These are phyloP conservation scores for Synodontis membranacea DNA, from an alignment of 2,113 vertebrate genomes.

Conservation along the genomic window DNA sequence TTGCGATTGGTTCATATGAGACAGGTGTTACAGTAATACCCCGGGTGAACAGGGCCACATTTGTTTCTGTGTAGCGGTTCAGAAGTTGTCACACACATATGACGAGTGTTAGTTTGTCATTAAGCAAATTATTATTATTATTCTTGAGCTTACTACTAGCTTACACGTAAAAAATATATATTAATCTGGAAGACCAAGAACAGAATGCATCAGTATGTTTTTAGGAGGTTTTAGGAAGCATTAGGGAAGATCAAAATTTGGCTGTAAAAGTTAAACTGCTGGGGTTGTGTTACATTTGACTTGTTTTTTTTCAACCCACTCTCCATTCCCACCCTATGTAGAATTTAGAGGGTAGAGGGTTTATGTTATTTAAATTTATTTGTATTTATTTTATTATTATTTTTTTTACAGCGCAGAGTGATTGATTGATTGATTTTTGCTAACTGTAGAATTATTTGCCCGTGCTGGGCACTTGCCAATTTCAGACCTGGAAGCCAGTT, in stretches of 20 bases:
- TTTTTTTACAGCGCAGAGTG: not conserved
- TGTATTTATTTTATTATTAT: not conserved
- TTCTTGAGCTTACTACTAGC: not conserved
- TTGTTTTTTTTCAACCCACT: not conserved
- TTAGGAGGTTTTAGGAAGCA: not conserved
- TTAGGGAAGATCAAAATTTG: not conserved
- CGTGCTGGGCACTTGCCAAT: not conserved
- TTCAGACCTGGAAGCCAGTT: not conserved
- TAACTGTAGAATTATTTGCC: not conserved
- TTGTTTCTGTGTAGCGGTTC: too few relatives aligned
- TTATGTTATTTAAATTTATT: too few relatives aligned
- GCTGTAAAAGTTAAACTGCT: not conserved
- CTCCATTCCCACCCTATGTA: not conserved
- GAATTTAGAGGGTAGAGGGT: too few relatives aligned
- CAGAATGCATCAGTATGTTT: not conserved
- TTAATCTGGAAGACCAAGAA: not conserved
- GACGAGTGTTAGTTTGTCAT: not conserved
- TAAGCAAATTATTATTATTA: not conserved
- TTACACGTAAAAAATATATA: not conserved
- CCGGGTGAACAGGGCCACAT: too few relatives aligned
- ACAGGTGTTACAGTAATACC: not conserved
- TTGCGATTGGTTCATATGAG: not conserved
- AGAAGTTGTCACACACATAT: too few relatives aligned
- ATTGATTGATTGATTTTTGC: not conserved
- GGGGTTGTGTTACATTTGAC: not conserved